These are phyloP conservation scores for Branchipolynoe longqiensis DNA, from an alignment of 2,888 invertebrate species.

Conservation along the genomic window DNA sequence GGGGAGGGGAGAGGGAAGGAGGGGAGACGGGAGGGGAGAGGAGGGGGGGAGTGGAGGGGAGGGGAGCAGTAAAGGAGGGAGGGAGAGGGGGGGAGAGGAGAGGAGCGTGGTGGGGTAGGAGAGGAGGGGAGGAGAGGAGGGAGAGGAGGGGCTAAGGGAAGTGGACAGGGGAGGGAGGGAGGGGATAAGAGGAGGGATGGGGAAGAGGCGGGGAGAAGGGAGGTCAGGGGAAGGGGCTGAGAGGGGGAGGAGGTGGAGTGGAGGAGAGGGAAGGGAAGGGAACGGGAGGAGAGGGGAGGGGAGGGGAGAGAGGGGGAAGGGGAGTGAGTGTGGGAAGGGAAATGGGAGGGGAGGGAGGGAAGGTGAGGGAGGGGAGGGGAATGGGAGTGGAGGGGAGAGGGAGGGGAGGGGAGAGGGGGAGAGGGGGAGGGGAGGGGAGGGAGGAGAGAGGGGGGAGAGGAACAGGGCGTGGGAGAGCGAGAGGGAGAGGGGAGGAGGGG, in stretches of 20 bases:
- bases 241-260: not conserved
- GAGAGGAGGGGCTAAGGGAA: not conserved
- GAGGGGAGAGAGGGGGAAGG: too few species aligned
- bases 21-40: not conserved
- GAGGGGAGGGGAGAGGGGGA: not conserved
- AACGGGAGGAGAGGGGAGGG: not conserved
- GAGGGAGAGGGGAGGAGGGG: too few species aligned
- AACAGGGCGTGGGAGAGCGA: not conserved
- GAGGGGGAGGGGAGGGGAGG: not conserved
- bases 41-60: not conserved
- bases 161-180: too few species aligned
- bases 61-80: not conserved
- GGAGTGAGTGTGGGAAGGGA: slow-evolving; percentile 66
- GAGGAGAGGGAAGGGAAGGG: not conserved
- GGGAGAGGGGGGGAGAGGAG: too few species aligned
- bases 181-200: not conserved
- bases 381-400: too few species aligned
- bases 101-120: slow-evolving; percentile 68
- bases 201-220: too few species aligned
- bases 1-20: too few species aligned
- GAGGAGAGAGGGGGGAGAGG: not conserved
- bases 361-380: too few species aligned
- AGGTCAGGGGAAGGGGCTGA: too few species aligned
- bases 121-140: slow-evolving; percentile 66
- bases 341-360: slow-evolving; percentile 66